Conservation (phyloP, 2,888 invertebrate species). For the Pheosia gnoma region DNA sequence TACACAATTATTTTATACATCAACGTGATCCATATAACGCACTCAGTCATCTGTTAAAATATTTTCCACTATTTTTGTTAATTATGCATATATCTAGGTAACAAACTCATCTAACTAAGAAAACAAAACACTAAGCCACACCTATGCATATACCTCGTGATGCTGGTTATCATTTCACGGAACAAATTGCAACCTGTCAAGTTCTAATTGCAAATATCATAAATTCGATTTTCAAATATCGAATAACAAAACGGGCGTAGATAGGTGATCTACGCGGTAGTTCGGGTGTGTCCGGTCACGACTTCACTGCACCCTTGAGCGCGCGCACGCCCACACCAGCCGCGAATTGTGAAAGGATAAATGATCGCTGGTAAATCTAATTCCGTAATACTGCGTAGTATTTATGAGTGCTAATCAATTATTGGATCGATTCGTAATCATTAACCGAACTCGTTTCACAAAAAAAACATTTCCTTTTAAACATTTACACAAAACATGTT, state of each 20-base stretch:
- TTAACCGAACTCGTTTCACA: neutral
- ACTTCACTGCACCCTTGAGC: conserved; percentile 53
- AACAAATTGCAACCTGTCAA: conserved; percentile 1
- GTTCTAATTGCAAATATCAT: conserved; percentile 25
- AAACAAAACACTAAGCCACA: neutral
- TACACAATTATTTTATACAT: no score
- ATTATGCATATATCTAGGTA: no score
- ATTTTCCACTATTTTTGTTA: no score
- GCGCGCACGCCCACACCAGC: conserved; percentile 53
- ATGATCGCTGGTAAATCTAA: conserved; percentile 52
- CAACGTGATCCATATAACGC: no score
- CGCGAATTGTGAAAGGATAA: conserved; percentile 63
- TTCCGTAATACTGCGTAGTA: conserved; percentile 20
- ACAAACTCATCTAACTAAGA: no score
- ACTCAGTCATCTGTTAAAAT: no score
- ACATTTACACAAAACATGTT: no score
- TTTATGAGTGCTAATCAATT: conserved; percentile 16
- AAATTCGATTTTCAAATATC: conserved; percentile 16
- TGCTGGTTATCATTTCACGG: neutral
- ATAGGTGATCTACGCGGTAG: conserved; percentile 55
- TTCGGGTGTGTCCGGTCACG: conserved; percentile 71
- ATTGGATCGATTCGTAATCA: conserved; percentile 2
- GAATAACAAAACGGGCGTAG: conserved; percentile 27
- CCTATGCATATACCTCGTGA: neutral
- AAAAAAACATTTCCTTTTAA: no score